Conservation (phyloP, 2,797 vertebrate species). For the Micrastur ruficollis region DNA sequence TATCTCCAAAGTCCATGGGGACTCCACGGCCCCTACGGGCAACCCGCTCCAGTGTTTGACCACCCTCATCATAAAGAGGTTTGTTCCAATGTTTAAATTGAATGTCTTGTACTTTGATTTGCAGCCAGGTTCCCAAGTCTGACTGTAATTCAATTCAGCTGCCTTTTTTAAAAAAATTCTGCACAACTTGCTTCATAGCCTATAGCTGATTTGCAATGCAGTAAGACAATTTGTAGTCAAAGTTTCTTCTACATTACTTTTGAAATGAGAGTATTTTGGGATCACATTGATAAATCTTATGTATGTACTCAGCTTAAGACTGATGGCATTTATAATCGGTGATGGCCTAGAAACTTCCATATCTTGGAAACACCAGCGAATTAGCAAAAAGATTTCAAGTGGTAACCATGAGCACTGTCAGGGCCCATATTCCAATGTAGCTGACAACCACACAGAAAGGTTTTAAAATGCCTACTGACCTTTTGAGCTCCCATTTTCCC, state of each 20-base stretch:
- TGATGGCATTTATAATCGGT: neutral
- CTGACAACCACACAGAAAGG: neutral
- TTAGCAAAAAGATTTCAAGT: neutral
- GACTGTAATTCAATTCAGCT: neutral
- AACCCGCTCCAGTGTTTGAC: neutral
- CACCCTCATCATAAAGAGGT: neutral
- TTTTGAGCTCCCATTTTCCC: neutral
- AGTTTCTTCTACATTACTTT: neutral
- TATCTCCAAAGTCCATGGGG: neutral
- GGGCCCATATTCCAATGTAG: rapidly evolving
- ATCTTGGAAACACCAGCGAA: neutral
- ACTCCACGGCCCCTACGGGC: neutral
- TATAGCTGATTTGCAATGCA: neutral
- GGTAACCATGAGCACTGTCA: neutral
- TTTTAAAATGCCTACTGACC: neutral
- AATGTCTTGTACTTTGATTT: neutral
- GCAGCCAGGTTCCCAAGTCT: neutral
- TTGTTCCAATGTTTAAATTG: neutral
- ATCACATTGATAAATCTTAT: neutral
- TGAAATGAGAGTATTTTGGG: neutral
- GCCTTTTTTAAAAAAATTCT: neutral
- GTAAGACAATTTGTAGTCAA: neutral
- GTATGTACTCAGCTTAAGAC: neutral
- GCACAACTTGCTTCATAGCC: neutral
- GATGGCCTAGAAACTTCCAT: neutral